Percentiles rank a stretch among this genome's conserved stretches.
These are phyloP conservation scores for Zootermopsis nevadensis DNA, from an alignment of 2,888 invertebrate species.

Conservation along the genomic window DNA sequence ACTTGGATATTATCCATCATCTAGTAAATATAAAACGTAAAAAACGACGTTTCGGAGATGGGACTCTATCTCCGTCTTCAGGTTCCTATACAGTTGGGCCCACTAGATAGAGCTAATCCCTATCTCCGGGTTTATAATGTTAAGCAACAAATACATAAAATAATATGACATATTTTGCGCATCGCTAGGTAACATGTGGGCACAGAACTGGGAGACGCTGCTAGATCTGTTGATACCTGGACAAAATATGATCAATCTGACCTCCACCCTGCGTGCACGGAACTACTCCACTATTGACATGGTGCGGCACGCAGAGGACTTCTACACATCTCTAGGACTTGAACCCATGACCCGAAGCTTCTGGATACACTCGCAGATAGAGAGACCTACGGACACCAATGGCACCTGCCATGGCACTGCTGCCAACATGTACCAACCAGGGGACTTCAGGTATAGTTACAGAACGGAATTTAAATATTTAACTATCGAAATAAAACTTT, in stretches of 20 bases:
- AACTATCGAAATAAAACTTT: too few relatives aligned
- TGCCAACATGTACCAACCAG: slow-evolving; percentile 74
- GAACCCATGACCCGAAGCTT: slow-evolving; percentile 71
- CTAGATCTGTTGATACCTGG: slow-evolving; percentile 58
- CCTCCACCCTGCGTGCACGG: slow-evolving; percentile 63
- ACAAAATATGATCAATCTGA: slow-evolving; percentile 61
- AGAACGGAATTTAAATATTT: too few relatives aligned
- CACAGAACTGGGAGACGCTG: slow-evolving; percentile 61
- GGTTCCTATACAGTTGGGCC: too few relatives aligned
- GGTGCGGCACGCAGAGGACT: slow-evolving; percentile 74
- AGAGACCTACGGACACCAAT: slow-evolving; percentile 56
- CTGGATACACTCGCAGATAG: slow-evolving; percentile 68
- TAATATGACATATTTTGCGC: neutral
- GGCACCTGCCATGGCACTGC: slow-evolving; percentile 76
- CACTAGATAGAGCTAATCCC: too few relatives aligned
- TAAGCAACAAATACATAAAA: too few relatives aligned
- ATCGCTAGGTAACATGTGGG: slow-evolving; percentile 62
- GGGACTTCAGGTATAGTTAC: slow-evolving; percentile 73
- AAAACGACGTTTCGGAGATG: too few relatives aligned
- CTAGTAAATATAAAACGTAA: too few relatives aligned
- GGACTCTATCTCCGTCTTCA: too few relatives aligned
- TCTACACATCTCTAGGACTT: slow-evolving; percentile 74
- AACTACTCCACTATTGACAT: slow-evolving; percentile 66
- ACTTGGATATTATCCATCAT: too few relatives aligned
- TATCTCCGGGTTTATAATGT: too few relatives aligned